Evolutionary conservation across 2,797 vertebrate genomes (phyloP), one percentile per base, ranked within the genome.

Genomic region (Cirrhinus molitorella): DNA sequence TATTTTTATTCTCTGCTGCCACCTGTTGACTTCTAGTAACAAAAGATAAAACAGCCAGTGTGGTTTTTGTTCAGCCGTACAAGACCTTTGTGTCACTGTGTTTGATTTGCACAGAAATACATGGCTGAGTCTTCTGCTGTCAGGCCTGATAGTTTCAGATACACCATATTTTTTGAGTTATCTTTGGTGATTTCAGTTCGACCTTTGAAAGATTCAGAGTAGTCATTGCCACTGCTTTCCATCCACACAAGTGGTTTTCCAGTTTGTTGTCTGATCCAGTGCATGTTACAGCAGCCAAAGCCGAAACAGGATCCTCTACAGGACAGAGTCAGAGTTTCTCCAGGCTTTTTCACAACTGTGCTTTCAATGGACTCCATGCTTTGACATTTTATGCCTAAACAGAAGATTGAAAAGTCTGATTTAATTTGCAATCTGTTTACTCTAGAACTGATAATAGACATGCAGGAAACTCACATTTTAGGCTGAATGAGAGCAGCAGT

Each of bases 261-360:
- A 76, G 70, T 25, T 17, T 73, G 53, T 9, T 81, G 79, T 51
- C 84, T 45, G 31, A 85, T 78, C 84, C 84, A 85, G 34, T 31
- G 55, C 76, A 61, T 43, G 23, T 1, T 5, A 71, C 45, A 71
- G 6, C 45, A 47, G 8, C 0, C 3, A 71, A 71, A 71, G 68
- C 23, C 23, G 43, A 71, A 71, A 3, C 67, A 40, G 14, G 67
- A 70, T 70, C 67, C 67, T 70, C 43, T 70, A 70, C 67, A 70
- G 67, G 67, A 70, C 37, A 70, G 37, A 77, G 40, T 77, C 57
- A 47, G 23, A 77, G 23, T 78, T 28, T 77, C 40, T 47, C 55
- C 37, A 40, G 37, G 37, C 37, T 40, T 40, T 40, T 40, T 40
- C 37, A 40, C 37, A 40, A 40, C 37, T 28, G 55, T 61, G 74